phyloP scores from a whole-genome alignment of 2,797 vertebrate species.

The Helostoma temminkii region DNA sequence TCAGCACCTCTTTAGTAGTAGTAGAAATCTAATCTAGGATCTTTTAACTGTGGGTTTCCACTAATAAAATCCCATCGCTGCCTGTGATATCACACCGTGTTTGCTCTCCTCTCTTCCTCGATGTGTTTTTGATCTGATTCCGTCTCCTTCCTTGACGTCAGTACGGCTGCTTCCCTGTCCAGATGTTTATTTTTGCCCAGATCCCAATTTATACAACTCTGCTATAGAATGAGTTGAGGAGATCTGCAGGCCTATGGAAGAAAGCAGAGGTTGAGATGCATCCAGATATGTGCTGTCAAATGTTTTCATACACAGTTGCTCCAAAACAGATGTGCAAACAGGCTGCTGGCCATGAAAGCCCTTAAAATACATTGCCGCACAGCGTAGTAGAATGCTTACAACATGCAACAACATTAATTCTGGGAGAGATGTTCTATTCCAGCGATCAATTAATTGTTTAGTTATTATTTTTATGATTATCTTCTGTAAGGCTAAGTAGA shows the following conservation, averaged over 20 bases:
- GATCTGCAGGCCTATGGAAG: conserved; percentile 27
- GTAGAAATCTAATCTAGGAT: conserved; percentile 52
- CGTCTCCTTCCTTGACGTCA: conserved; percentile 75
- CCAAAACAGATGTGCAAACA: conserved; percentile 26
- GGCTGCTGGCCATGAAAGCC: background rate
- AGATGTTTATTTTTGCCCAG: conserved; percentile 71
- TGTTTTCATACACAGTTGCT: conserved; percentile 35
- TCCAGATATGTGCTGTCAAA: conserved; percentile 59
- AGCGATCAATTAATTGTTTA: too few relatives aligned
- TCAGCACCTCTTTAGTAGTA: conserved; percentile 1
- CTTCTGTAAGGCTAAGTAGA: too few relatives aligned
- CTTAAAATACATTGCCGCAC: too few relatives aligned
- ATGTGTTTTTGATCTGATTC: conserved; percentile 76
- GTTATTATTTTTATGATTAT: too few relatives aligned
- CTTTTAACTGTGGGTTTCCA: conserved; percentile 44
- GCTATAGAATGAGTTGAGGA: conserved; percentile 65
- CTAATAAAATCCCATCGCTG: conserved; percentile 30
- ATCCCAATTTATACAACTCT: conserved; percentile 55
- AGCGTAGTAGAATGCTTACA: too few relatives aligned
- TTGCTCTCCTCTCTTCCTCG: conserved; percentile 17
- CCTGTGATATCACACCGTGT: conserved; percentile 11
- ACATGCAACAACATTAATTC: background rate
- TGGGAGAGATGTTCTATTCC: background rate
- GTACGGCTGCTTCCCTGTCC: conserved; percentile 58
- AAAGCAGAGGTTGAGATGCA: conserved; percentile 38